Percentiles rank a stretch among this genome's conserved stretches.
phyloP scores from a whole-genome alignment of 2,888 invertebrate species.

The Luperina nickerlii region DNA sequence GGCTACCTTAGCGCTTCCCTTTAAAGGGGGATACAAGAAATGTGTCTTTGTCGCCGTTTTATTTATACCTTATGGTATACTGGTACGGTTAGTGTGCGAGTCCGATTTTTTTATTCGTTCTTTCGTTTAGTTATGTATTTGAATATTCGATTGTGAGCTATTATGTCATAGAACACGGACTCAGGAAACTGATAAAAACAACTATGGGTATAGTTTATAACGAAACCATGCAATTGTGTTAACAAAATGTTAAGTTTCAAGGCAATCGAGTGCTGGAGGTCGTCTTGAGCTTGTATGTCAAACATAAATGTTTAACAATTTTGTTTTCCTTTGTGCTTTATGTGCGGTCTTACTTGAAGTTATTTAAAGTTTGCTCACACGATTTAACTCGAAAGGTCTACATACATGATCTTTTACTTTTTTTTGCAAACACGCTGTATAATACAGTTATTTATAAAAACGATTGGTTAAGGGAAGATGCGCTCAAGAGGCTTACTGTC shows the following conservation, averaged over 20 bases:
- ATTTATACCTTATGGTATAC: too few relatives aligned
- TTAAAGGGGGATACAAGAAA: too few relatives aligned
- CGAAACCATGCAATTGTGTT: conserved; percentile 54
- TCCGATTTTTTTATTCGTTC: not conserved
- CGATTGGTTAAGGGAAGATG: not conserved
- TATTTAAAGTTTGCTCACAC: conserved; percentile 30
- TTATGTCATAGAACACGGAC: conserved; percentile 2
- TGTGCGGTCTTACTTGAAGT: conserved; percentile 12
- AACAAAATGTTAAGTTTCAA: conserved; percentile 64
- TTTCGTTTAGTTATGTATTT: not conserved
- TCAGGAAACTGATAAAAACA: conserved; percentile 24
- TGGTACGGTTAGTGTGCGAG: too few relatives aligned
- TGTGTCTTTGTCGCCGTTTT: too few relatives aligned
- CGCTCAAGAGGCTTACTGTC: too few relatives aligned
- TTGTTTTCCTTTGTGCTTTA: conserved; percentile 52
- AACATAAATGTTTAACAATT: conserved; percentile 56
- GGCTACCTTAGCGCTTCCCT: too few relatives aligned
- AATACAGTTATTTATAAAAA: not conserved
- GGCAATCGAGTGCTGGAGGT: conserved; percentile 62
- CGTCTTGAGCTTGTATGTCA: conserved; percentile 56
- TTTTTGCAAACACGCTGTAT: not conserved
- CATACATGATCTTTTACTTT: conserved; percentile 1
- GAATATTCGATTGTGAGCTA: not conserved
- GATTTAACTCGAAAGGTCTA: conserved; percentile 1
- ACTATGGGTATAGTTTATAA: conserved; percentile 24